Evolutionary conservation across 2,888 invertebrate species (phyloP).

Genomic region (Papilio protenor): DNA sequence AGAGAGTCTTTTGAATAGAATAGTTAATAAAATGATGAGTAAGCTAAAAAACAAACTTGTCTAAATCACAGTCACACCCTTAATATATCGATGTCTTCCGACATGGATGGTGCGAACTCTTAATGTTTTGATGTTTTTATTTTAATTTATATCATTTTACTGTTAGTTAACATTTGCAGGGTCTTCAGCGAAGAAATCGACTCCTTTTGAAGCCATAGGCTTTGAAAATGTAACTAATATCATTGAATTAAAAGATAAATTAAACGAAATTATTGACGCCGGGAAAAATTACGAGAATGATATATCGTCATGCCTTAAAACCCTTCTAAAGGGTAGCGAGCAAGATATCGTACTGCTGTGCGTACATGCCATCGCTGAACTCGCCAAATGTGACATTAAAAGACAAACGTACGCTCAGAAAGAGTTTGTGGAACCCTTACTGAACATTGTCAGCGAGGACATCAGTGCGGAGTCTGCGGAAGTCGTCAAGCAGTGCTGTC

Average conservation of each 20-base stretch:
- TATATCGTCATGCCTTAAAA: constrained; percentile 73
- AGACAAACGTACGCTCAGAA: constrained; percentile 88
- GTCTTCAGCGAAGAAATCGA: constrained; percentile 70
- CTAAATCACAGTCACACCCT: neutral
- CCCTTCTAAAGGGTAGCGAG: constrained; percentile 73
- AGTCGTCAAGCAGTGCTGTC: constrained; percentile 89
- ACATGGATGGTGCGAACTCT: constrained; percentile 40
- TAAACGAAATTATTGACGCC: constrained; percentile 74
- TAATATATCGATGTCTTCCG: neutral
- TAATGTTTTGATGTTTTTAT: constrained; percentile 21
- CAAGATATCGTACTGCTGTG: constrained; percentile 82
- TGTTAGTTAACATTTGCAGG: constrained; percentile 57
- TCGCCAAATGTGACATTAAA: constrained; percentile 90
- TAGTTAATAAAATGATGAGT: neutral
- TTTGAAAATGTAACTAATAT: constrained; percentile 73
- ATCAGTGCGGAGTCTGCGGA: constrained; percentile 73
- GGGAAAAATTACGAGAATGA: constrained; percentile 78
- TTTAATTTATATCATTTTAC: constrained; percentile 24
- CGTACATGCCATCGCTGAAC: constrained; percentile 91
- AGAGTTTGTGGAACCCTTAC: constrained; percentile 84
- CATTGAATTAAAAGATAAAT: constrained; percentile 74
- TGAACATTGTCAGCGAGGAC: constrained; percentile 79
- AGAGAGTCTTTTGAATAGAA: neutral
- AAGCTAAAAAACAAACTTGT: constrained; percentile 2
- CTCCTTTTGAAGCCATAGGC: constrained; percentile 71